Percentiles rank a stretch among this genome's conserved stretches.
Conservation (phyloP, 2,797 vertebrate species). For the Graptemys geographica region DNA sequence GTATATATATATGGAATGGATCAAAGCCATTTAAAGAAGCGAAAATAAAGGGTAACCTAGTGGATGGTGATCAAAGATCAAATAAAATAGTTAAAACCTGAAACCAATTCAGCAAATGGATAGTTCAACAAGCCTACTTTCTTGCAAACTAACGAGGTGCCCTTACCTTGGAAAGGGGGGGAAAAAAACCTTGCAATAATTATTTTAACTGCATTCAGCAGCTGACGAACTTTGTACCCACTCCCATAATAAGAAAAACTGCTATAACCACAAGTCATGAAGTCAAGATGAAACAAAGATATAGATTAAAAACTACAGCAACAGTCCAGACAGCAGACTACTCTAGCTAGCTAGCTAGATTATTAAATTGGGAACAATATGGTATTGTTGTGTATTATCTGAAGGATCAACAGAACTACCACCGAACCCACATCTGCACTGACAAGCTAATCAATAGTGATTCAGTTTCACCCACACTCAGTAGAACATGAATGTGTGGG, state of each 20-base stretch:
- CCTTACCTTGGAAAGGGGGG: background rate
- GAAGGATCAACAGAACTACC: background rate
- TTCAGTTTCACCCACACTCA: background rate
- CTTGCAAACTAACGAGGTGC: background rate
- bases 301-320: background rate
- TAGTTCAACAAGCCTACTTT: fast-evolving
- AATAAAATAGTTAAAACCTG: fast-evolving
- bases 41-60: background rate
- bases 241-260: background rate
- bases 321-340: fast-evolving
- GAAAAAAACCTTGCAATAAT: fast-evolving
- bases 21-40: background rate
- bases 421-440: background rate
- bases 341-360: too few relatives aligned
- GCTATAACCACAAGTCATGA: background rate
- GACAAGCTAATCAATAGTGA: background rate
- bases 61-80: background rate
- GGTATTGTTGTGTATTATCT: fast-evolving
- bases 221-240: background rate
- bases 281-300: background rate
- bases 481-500: fast-evolving
- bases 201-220: fast-evolving
- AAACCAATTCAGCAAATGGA: background rate
- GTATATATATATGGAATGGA: background rate
- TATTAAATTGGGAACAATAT: fast-evolving